Percentiles rank a stretch among this genome's conserved stretches.
Conservation (phyloP, 2,797 vertebrate genomes). For the Orestias chungarensis region DNA sequence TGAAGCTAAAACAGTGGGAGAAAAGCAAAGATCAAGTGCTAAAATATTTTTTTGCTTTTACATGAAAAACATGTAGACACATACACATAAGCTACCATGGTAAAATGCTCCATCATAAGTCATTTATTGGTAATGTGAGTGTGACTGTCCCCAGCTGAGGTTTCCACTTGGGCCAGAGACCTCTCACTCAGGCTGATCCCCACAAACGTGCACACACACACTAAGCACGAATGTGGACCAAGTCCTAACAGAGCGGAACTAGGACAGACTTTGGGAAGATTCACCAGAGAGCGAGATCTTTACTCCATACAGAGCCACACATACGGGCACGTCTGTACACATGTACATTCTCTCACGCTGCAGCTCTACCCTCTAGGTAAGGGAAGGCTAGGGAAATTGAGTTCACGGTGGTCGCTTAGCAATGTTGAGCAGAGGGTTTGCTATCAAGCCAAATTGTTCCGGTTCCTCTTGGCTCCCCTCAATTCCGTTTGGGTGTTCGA, state of each 20-base stretch:
- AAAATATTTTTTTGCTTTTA: slow-evolving; percentile 52
- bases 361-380: slow-evolving; percentile 68
- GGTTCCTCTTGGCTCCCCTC: slow-evolving; percentile 80
- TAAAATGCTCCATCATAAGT: slow-evolving; percentile 61
- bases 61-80: neutral
- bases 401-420: slow-evolving; percentile 80
- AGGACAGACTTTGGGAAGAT: slow-evolving; percentile 69
- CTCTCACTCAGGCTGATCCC: slow-evolving; percentile 64
- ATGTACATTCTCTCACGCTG: slow-evolving; percentile 26
- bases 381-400: slow-evolving; percentile 78
- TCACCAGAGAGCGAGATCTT: slow-evolving; percentile 58
- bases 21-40: slow-evolving; percentile 61
- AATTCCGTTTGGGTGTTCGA: slow-evolving; percentile 78
- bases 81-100: slow-evolving; percentile 8
- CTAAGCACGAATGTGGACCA: slow-evolving; percentile 34
- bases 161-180: slow-evolving; percentile 62
- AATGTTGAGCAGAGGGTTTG: slow-evolving; percentile 77
- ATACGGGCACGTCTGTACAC: slow-evolving; percentile 22
- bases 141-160: slow-evolving; percentile 75
- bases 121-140: slow-evolving; percentile 71
- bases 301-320: slow-evolving; percentile 22
- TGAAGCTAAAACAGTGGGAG: slow-evolving; percentile 66
- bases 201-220: slow-evolving; percentile 56
- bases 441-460: slow-evolving; percentile 82
- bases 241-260: slow-evolving; percentile 64